These are phyloP conservation scores for Phenganax subtilis DNA, from an alignment of 92 coral and sea anemone species.

Conservation along the genomic window DNA sequence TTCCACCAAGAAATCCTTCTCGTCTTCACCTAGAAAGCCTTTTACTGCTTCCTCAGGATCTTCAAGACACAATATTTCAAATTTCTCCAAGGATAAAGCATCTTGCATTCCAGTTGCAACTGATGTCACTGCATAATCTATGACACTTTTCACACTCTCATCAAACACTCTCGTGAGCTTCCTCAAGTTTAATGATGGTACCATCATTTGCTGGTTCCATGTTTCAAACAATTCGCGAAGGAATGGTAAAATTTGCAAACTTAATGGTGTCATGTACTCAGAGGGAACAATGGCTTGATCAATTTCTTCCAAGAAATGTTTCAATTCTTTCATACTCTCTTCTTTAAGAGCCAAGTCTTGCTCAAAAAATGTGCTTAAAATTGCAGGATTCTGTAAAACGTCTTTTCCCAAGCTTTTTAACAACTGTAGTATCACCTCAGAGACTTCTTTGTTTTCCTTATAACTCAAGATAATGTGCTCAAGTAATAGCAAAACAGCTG, in stretches of 20 bases:
- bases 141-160: not conserved
- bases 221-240: slow-evolving; percentile 54
- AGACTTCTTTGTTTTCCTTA: slow-evolving; percentile 29
- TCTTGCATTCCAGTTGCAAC: slow-evolving; percentile 9
- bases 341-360: slow-evolving; percentile 62
- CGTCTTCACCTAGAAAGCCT: slow-evolving; percentile 13
- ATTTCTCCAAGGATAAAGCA: slow-evolving; percentile 5
- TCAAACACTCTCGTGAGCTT: not conserved
- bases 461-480: slow-evolving; percentile 53
- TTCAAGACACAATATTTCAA: slow-evolving; percentile 18
- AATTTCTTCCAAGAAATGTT: slow-evolving; percentile 49
- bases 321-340: slow-evolving; percentile 21
- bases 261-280: slow-evolving; percentile 50
- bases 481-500: slow-evolving; percentile 67
- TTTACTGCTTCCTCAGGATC: slow-evolving; percentile 19
- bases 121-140: slow-evolving; percentile 4
- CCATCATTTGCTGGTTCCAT: slow-evolving; percentile 4
- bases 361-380: slow-evolving; percentile 61
- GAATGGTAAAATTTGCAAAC: slow-evolving; percentile 57
- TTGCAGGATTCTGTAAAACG: slow-evolving; percentile 66
- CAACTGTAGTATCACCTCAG: slow-evolving; percentile 44
- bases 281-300: slow-evolving; percentile 39
- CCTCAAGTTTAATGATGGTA: slow-evolving; percentile 5
- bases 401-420: slow-evolving; percentile 55
- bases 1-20: slow-evolving; percentile 1